Base-by-base conservation (phyloP, 1,140 invertebrate genomes). In the Cydia amplana region DNA sequence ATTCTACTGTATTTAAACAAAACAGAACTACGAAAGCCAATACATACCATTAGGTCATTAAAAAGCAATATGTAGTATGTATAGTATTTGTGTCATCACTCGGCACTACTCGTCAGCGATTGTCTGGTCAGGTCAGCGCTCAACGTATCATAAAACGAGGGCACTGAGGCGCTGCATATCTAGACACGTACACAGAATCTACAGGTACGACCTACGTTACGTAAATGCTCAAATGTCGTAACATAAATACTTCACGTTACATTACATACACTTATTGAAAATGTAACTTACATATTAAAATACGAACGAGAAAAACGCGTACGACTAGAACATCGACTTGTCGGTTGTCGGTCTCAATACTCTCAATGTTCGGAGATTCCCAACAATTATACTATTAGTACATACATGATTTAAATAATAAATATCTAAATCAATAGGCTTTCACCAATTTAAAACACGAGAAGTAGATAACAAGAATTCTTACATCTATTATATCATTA, bases 401-500 rank as follows among this genome's bases (percentile, higher is more conserved):
- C 25, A 16, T 67, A 36, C n/a, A 70, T 18, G 6, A 18, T 70
- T 20, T 40, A 70, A 70, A 70, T 70, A 40, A 70, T 18, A 70
- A 70, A 40, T 70, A 70, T 70, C 65, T 70, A 40, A 70, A 43
- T 20, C 36, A 70, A 70, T 70, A n/a, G 65, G n/a, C 32, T 70
- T 36, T 43, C 65, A 43, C 65, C 65, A 40, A 70, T 70, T 60
- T n/a, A 70, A 70, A 70, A 43, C 32, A 70, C 65, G 65, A 70
- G 65, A 70, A 70, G 65, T 70, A 70, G 65, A 18, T 70, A 70
- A 70, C 65, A 70, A 70, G 65, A 70, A 70, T 70, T 20, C 65
- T 70, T 70, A 70, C 16, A n/a, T 6, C 32, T 70, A 70, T n/a
- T 70, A 70, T 23, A 43, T 36, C n/a, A 70, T 70, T 70, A 70